Percentiles rank a stretch among this genome's conserved stretches.
These are phyloP conservation scores for Auanema sp. DNA, from an alignment of 2,888 invertebrate genomes.

Conservation along the genomic window DNA sequence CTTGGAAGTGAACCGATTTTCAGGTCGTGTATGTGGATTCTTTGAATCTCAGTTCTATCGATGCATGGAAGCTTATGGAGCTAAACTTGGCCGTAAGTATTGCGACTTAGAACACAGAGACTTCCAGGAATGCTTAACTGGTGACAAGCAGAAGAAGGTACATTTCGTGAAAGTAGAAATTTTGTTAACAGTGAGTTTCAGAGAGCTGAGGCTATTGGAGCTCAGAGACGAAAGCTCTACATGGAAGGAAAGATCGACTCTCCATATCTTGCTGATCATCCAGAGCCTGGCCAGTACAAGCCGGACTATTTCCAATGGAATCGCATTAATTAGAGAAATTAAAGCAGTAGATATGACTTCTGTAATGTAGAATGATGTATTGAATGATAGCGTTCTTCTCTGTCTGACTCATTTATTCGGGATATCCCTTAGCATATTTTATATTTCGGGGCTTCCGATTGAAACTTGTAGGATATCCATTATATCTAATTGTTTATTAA, in stretches of 20 bases:
- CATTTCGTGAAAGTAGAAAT: too few species aligned
- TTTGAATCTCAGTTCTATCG: slow-evolving; percentile 60
- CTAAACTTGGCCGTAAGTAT: slow-evolving; percentile 58
- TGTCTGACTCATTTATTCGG: background rate
- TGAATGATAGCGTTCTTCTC: too few species aligned
- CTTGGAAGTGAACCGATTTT: too few species aligned
- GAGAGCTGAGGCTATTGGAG: slow-evolving; percentile 51
- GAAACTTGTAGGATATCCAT: too few species aligned
- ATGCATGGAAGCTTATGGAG: slow-evolving; percentile 63
- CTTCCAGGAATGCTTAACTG: slow-evolving; percentile 55
- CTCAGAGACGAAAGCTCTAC: slow-evolving; percentile 55
- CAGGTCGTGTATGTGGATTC: slow-evolving; percentile 53
- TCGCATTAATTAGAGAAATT: slow-evolving; percentile 33
- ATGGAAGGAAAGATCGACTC: slow-evolving; percentile 52
- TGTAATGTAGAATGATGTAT: too few species aligned
- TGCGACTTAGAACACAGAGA: slow-evolving; percentile 63
- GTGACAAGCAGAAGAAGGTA: slow-evolving; percentile 55
- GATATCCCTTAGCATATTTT: background rate
- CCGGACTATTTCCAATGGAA: slow-evolving; percentile 56
- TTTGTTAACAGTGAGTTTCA: slow-evolving; percentile 7
- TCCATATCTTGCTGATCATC: slow-evolving; percentile 47
- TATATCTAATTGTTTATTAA: too few species aligned
- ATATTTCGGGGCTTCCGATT: background rate
- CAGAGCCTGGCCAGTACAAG: slow-evolving; percentile 53
- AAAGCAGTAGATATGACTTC: background rate